A percentile compares a stretch with the other conserved stretches of the same genome.
These are phyloP conservation scores for Urocolius indicus DNA, from an alignment of 2,113 vertebrate genomes.

Conservation along the genomic window DNA sequence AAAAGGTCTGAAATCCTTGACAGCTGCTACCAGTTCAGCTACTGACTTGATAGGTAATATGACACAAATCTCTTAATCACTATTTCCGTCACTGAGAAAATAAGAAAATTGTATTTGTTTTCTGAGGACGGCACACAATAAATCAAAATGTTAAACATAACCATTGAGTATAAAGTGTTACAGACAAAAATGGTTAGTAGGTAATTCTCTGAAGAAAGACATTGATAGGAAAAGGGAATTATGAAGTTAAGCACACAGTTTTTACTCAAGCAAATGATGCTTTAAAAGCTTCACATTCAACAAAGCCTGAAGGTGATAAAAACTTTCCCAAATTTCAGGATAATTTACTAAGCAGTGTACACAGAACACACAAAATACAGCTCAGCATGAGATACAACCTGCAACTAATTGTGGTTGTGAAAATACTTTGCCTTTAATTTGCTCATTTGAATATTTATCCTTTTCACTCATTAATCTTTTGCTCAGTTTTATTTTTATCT, in stretches of 20 bases:
- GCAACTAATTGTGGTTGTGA: not conserved
- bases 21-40: not conserved
- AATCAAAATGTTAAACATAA: not conserved
- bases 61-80: not conserved
- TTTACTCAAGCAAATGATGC: not conserved
- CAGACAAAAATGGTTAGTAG: not conserved
- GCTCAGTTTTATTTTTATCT: conserved; percentile 5
- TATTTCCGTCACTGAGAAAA: not conserved
- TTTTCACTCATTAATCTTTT: conserved; percentile 3
- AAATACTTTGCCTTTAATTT: conserved; percentile 7
- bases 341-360: not conserved
- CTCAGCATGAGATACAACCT: not conserved
- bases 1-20: not conserved
- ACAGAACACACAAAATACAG: not conserved
- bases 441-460: not conserved
- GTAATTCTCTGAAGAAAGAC: not conserved
- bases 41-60: not conserved
- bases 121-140: not conserved
- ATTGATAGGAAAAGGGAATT: not conserved
- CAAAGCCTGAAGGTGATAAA: not conserved
- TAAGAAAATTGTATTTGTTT: not conserved
- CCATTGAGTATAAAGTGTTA: not conserved
- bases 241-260: not conserved
- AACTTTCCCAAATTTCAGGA: not conserved
- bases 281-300: not conserved